phyloP scores from a whole-genome alignment of 2,797 vertebrate genomes.

The Toxotes lorentzi region DNA sequence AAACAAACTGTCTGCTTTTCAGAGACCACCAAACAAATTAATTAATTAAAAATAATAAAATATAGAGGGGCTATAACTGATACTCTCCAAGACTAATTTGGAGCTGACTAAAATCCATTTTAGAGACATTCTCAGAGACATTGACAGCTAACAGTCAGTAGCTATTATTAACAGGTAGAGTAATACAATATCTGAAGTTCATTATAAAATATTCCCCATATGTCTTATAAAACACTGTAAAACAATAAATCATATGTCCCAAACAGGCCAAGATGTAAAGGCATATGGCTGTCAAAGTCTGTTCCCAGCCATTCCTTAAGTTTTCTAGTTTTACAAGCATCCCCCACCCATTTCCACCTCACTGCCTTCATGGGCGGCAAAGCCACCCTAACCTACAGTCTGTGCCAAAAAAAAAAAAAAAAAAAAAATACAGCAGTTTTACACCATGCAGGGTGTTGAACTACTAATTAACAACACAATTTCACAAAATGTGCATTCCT shows the following conservation, averaged over 20 bases:
- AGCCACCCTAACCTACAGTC: constrained; percentile 44
- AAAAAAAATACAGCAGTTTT: neutral
- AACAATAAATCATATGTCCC: constrained; percentile 15
- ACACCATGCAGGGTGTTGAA: constrained; percentile 6
- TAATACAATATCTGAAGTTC: constrained; percentile 1
- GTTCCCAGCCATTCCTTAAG: constrained; percentile 62
- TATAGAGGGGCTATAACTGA: no score
- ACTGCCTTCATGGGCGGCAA: constrained; percentile 63
- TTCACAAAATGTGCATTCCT: neutral
- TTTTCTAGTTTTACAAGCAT: constrained; percentile 71
- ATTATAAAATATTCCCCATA: constrained; percentile 26
- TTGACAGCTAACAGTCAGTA: neutral
- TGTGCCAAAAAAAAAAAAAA: constrained; percentile 57
- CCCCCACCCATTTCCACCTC: constrained; percentile 67
- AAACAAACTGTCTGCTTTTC: constrained; percentile 25
- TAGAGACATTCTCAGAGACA: constrained; percentile 26
- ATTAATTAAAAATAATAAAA: no score
- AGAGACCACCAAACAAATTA: neutral
- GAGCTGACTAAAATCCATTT: constrained; percentile 22
- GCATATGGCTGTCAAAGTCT: constrained; percentile 60
- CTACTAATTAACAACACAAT: neutral
- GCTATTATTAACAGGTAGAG: constrained; percentile 3
- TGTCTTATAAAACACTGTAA: constrained; percentile 34
- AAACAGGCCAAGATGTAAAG: constrained; percentile 36
- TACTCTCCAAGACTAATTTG: no score